These are phyloP conservation scores for Tenebrosternarchus preto DNA, from an alignment of 2,113 vertebrate species.

Conservation along the genomic window DNA sequence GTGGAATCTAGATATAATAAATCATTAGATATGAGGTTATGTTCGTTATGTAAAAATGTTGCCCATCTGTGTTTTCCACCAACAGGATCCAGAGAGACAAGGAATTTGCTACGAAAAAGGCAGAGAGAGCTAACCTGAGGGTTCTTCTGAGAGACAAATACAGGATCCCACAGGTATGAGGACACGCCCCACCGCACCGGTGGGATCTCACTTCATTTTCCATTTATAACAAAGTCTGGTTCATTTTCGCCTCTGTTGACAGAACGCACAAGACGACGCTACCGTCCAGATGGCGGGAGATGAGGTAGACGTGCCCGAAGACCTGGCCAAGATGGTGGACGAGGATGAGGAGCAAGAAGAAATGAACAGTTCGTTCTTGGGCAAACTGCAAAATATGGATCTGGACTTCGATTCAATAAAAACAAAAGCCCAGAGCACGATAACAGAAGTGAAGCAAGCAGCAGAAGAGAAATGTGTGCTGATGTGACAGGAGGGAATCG, in stretches of 20 bases:
- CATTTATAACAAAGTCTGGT: no score
- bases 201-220: no score
- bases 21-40: not conserved
- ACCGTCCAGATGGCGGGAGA: conserved; percentile 71
- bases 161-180: conserved; percentile 71
- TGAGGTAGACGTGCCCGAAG: conserved; percentile 69
- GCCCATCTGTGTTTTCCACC: not conserved
- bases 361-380: conserved; percentile 61
- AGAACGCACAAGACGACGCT: conserved; percentile 74
- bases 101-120: conserved; percentile 72
- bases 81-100: conserved; percentile 76
- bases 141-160: conserved; percentile 75
- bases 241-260: conserved; percentile 7
- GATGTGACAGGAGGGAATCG: conserved; percentile 44
- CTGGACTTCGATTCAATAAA: conserved; percentile 65
- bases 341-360: conserved; percentile 75
- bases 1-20: not conserved
- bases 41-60: not conserved
- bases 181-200: not conserved
- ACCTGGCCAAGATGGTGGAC: conserved; percentile 73
- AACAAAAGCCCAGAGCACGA: conserved; percentile 63
- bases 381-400: conserved; percentile 70
- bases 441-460: conserved; percentile 60
- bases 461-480: conserved; percentile 59
- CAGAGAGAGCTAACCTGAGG: conserved; percentile 72